Evolutionary conservation across 2,797 vertebrate species (phyloP), one percentile per base, ranked within the genome.

Genomic region (Chelidonichthys spinosus): DNA sequence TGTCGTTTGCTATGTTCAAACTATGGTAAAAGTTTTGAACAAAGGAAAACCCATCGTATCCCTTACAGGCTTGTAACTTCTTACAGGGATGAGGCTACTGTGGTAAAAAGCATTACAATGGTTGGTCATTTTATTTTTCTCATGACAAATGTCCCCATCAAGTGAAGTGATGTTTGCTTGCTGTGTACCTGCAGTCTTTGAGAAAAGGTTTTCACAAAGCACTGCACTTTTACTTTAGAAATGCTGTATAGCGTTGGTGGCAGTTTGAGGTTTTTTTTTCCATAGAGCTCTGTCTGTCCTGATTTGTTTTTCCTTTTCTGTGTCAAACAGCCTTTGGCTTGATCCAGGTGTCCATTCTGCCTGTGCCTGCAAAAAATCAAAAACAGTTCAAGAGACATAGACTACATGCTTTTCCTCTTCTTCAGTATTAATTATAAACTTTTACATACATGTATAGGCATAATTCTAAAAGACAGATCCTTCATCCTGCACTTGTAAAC

Each of bases 211-310:
- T 75, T 47, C 39, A 35, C 73, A 55, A 0, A 44, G 52, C 14
- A 0, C 58, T 18, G 61, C 73, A 76, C 35, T 77, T 65, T 85
- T 35, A 62, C 44, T 58, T 73, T 46, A 11, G 40, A 43, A 32
- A 63, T 8, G 6, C 5, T n/a, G 10, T 42, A 25, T 6, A 25
- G 5, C 33, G 4, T 33, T 15, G 35, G 50, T 59, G 54, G 11
- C 54, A 60, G 42, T 52, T 74, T 53, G 44, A 58, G 25, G 1
- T 25, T 25, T 25, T 25, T 25, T 25, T 4, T 13, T 43, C 58
- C 33, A 15, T n/a, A 42, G 11, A 32, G 35, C 46, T 56, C 11
- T 13, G 2, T 32, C 11, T 52, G 36, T 18, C 9, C 39, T 46
- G 25, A 25, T 17, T 52, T 43, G 62, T 4, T 39, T n/a, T 49